These are phyloP conservation scores for Eupithecia subumbrata DNA, from an alignment of 2,888 invertebrate species.

Conservation along the genomic window DNA sequence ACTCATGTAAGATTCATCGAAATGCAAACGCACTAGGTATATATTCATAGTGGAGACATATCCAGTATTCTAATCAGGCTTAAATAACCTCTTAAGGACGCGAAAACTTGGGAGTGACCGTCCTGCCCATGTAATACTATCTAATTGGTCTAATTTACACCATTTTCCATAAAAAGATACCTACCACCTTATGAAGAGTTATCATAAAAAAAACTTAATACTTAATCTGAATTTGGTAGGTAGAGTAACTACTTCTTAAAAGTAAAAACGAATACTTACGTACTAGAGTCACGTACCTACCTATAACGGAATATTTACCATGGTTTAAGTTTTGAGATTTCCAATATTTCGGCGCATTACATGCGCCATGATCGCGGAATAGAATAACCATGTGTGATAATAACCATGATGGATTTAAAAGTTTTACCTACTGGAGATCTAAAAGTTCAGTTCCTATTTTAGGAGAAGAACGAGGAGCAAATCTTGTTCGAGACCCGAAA, in stretches of 20 bases:
- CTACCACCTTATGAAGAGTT: not conserved
- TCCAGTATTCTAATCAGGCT: constrained; percentile 39
- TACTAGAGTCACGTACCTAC: too few species aligned
- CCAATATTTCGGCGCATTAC: too few species aligned
- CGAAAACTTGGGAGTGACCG: constrained; percentile 26
- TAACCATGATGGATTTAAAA: too few species aligned
- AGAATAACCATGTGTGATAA: too few species aligned
- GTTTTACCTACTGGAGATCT: too few species aligned
- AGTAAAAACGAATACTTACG: too few species aligned
- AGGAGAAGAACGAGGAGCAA: too few species aligned
- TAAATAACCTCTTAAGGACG: constrained; percentile 36
- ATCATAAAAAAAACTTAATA: not conserved
- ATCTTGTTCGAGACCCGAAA: too few species aligned
- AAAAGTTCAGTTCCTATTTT: too few species aligned
- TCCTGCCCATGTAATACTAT: constrained; percentile 33
- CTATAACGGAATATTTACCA: too few species aligned
- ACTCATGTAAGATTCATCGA: constrained; percentile 28
- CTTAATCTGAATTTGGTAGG: not conserved
- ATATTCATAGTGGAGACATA: constrained; percentile 35
- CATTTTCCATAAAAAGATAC: constrained; percentile 4
- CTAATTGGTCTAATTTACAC: constrained; percentile 33
- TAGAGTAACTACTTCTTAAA: not conserved
- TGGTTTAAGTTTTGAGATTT: too few species aligned
- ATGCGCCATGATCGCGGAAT: too few species aligned
- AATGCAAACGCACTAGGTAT: constrained; percentile 40